Conservation (phyloP, 2,797 vertebrate species). For the Rhyacichthys aspro region DNA sequence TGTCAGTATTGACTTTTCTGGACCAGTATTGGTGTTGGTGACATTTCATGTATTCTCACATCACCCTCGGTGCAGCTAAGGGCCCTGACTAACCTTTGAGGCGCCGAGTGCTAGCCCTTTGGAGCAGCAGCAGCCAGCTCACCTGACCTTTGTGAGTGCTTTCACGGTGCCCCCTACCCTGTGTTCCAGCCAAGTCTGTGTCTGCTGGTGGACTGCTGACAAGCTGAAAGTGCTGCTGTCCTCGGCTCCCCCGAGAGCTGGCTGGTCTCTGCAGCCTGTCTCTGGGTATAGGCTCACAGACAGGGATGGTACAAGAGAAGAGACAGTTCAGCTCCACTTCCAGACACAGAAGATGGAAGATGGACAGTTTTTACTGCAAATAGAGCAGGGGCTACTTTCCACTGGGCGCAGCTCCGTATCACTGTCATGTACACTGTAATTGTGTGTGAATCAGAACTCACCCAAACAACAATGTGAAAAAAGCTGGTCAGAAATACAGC, state of each 20-base stretch:
- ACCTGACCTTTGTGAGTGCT: conserved; percentile 68
- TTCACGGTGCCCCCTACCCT: conserved; percentile 17
- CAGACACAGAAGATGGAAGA: conserved; percentile 29
- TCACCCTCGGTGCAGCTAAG: conserved; percentile 51
- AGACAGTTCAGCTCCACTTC: conserved; percentile 32
- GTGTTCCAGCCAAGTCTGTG: conserved; percentile 19
- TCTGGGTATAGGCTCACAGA: conserved; percentile 33
- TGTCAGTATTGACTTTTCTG: conserved; percentile 64
- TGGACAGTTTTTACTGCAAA: conserved; percentile 36
- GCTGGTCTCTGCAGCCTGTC: conserved; percentile 32
- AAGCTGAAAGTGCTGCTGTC: conserved; percentile 45
- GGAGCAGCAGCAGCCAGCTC: conserved; percentile 46
- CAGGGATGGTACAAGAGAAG: conserved; percentile 26
- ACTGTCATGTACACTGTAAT: conserved; percentile 12
- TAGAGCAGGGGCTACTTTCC: conserved; percentile 22
- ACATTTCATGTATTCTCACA: conserved; percentile 65
- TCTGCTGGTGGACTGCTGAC: conserved; percentile 40
- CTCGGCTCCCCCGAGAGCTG: conserved; percentile 38
- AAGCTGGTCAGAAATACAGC: neutral
- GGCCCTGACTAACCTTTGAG: conserved; percentile 72
- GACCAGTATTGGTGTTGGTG: conserved; percentile 51
- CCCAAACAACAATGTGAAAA: neutral
- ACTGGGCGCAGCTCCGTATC: conserved; percentile 5
- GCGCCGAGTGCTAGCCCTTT: conserved; percentile 47
- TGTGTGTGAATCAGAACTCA: conserved; percentile 5